phyloP scores from a whole-genome alignment of 2,113 vertebrate species.

The Motacilla alba region DNA sequence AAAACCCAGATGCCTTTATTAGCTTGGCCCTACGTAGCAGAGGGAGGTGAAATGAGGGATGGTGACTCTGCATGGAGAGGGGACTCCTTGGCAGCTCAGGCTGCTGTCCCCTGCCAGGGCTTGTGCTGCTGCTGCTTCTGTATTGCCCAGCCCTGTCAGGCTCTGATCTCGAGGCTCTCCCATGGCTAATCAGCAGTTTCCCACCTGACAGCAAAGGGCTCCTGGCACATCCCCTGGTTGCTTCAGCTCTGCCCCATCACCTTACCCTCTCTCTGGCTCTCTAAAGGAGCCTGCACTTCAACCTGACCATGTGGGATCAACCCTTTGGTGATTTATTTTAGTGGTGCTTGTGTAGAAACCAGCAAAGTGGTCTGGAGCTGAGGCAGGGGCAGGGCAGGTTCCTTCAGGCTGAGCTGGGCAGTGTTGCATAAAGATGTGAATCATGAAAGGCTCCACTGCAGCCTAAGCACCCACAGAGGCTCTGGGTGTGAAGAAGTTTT shows the following conservation, averaged over 20 bases:
- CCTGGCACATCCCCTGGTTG: neutral
- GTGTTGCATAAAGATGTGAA: neutral
- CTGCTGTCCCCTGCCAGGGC: neutral
- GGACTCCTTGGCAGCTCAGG: neutral
- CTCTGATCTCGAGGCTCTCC: neutral
- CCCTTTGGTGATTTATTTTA: neutral
- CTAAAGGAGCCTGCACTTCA: neutral
- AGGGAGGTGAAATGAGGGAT: neutral
- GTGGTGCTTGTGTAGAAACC: neutral
- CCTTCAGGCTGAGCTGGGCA: neutral
- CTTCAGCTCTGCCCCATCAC: neutral
- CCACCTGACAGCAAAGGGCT: neutral
- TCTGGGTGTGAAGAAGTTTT: neutral
- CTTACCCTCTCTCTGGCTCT: neutral
- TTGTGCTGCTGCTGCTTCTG: neutral
- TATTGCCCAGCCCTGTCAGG: neutral
- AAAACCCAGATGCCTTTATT: neutral
- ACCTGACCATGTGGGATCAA: neutral
- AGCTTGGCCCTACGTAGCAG: neutral
- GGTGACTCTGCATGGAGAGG: neutral
- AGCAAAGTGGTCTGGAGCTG: neutral
- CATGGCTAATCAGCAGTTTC: neutral
- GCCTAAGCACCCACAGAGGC: neutral
- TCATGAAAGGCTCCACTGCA: neutral
- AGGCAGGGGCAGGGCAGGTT: neutral